phyloP scores from a whole-genome alignment of 2,113 vertebrate genomes.

The Phodopus roborovskii region DNA sequence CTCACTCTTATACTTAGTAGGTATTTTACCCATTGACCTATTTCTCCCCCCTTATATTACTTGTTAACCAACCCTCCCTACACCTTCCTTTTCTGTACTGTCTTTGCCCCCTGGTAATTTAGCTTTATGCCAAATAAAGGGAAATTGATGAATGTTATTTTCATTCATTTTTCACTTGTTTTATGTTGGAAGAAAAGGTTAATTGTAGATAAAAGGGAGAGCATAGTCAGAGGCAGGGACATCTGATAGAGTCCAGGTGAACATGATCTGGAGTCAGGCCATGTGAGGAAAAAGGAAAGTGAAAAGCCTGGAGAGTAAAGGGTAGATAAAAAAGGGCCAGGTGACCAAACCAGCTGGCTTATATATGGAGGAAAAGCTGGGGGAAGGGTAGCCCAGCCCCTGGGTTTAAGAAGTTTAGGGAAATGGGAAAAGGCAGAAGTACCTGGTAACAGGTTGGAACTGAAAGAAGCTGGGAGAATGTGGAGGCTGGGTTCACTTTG shows the following conservation, averaged over 20 bases:
- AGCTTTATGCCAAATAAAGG: not conserved
- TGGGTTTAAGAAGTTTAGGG: no score
- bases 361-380: no score
- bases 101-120: not conserved
- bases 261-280: not conserved
- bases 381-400: no score
- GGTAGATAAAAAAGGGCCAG: not conserved
- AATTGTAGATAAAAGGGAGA: not conserved
- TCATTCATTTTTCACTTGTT: not conserved
- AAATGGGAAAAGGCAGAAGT: no score
- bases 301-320: not conserved
- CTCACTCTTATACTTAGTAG: no score
- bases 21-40: not conserved
- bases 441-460: no score
- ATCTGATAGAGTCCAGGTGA: not conserved
- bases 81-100: not conserved
- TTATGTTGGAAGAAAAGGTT: not conserved
- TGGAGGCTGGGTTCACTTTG: no score
- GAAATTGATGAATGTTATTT: not conserved
- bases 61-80: not conserved
- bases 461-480: no score
- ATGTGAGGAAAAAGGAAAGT: not conserved
- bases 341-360: no score
- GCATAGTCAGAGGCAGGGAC: not conserved
- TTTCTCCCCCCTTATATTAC: no score